Conservation (phyloP, 2,888 invertebrate species). For the Escarpia spicata region DNA sequence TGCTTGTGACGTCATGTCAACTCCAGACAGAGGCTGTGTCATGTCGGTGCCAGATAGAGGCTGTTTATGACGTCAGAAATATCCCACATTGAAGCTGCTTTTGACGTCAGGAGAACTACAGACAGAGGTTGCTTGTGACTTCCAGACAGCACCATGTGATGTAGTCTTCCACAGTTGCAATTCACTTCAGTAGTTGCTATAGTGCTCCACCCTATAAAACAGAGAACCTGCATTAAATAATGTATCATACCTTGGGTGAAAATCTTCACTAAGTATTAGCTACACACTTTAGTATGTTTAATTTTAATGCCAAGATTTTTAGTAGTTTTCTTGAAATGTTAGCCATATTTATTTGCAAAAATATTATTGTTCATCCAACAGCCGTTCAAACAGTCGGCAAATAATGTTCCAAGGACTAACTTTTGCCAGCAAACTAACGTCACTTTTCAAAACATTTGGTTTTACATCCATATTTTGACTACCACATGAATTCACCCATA, state of each 20-base stretch:
- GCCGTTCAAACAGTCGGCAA: neutral
- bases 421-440: neutral
- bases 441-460: too few relatives aligned
- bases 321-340: too few relatives aligned
- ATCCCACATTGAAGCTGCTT: neutral
- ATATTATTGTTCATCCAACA: neutral
- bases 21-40: neutral
- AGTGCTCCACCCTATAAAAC: conserved; percentile 27
- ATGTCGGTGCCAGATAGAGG: neutral
- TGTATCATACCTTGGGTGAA: neutral
- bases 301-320: too few relatives aligned
- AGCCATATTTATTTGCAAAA: neutral
- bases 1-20: neutral
- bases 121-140: neutral
- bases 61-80: neutral
- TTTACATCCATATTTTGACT: too few relatives aligned
- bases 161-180: neutral
- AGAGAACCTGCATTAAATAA: neutral
- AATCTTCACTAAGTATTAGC: neutral
- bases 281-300: neutral
- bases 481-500: too few relatives aligned
- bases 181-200: conserved; percentile 25
- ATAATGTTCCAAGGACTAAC: neutral
- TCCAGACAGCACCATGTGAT: neutral
- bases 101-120: neutral